Conservation (phyloP, 2,888 invertebrate genomes). For the Agelastica alni region DNA sequence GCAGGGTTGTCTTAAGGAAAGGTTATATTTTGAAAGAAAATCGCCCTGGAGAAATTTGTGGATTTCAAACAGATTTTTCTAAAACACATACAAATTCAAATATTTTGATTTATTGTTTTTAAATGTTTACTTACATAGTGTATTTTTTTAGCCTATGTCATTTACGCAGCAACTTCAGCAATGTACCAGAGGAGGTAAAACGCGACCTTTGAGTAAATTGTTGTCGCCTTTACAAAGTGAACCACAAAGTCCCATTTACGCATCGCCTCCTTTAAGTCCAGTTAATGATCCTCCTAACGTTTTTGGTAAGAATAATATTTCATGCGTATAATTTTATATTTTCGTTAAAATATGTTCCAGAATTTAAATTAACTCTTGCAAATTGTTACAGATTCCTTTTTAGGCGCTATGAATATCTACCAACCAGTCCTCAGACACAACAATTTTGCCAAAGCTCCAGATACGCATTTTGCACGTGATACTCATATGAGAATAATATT, state of each 20-base stretch:
- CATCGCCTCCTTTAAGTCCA: slow-evolving; percentile 69
- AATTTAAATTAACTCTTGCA: background rate
- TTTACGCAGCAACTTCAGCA: slow-evolving; percentile 93
- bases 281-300: slow-evolving; percentile 54
- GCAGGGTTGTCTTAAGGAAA: too few species aligned
- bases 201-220: slow-evolving; percentile 67
- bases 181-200: slow-evolving; percentile 71
- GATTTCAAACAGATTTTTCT: too few species aligned
- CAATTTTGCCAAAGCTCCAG: slow-evolving; percentile 61
- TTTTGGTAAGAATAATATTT: slow-evolving; percentile 54
- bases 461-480: slow-evolving; percentile 86
- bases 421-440: slow-evolving; percentile 55
- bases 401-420: slow-evolving; percentile 55
- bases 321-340: background rate
- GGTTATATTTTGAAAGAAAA: too few species aligned
- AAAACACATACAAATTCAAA: too few species aligned
- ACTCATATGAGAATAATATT: slow-evolving; percentile 90
- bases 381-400: slow-evolving; percentile 26
- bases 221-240: slow-evolving; percentile 66
- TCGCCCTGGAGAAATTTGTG: too few species aligned
- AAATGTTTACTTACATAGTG: background rate
- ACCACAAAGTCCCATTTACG: slow-evolving; percentile 72
- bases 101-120: too few species aligned
- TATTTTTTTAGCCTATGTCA: slow-evolving; percentile 67
- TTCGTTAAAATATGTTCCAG: background rate